Evolutionary conservation across 1,140 invertebrate genomes (phyloP).

Genomic region (Diachasma alloeum): DNA sequence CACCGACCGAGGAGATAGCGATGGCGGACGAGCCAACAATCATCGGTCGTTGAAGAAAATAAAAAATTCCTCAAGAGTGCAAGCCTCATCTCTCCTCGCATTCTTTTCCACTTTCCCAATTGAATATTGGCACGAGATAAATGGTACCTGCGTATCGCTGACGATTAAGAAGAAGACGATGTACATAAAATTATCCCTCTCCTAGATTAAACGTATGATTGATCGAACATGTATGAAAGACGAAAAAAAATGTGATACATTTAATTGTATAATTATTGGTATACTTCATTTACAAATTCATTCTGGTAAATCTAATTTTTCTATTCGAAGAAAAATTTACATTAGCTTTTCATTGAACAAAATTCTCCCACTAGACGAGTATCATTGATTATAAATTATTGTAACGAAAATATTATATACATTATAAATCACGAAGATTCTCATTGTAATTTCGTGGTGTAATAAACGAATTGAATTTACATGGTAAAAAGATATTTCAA

Average conservation of each 20-base stretch:
- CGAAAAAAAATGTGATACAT: conserved; percentile 20
- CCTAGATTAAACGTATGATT: not conserved
- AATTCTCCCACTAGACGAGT: not conserved
- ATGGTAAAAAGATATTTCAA: conserved; percentile 17
- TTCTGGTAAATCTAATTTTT: not conserved
- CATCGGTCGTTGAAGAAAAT: conserved; percentile 76
- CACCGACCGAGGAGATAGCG: conserved; percentile 78
- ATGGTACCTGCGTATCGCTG: not conserved
- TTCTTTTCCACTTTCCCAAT: not conserved
- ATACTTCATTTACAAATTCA: not conserved
- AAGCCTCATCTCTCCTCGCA: not conserved
- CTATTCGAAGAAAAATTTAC: not conserved
- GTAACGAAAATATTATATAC: not conserved
- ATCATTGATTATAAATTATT: not conserved
- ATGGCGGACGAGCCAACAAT: conserved; percentile 86
- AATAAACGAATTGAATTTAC: not conserved
- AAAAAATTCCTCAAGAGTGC: not conserved
- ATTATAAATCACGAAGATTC: not conserved
- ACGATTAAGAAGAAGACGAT: not conserved
- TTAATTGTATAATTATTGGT: conserved; percentile 31
- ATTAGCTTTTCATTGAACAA: not conserved
- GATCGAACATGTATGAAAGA: conserved; percentile 14
- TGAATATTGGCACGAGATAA: not conserved
- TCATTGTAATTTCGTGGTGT: not conserved
- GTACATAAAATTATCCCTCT: conserved; percentile 1